Evolutionary conservation across 1,140 invertebrate genomes (phyloP), one percentile per base, ranked within the genome.

Genomic region (Antheraea pernyi): DNA sequence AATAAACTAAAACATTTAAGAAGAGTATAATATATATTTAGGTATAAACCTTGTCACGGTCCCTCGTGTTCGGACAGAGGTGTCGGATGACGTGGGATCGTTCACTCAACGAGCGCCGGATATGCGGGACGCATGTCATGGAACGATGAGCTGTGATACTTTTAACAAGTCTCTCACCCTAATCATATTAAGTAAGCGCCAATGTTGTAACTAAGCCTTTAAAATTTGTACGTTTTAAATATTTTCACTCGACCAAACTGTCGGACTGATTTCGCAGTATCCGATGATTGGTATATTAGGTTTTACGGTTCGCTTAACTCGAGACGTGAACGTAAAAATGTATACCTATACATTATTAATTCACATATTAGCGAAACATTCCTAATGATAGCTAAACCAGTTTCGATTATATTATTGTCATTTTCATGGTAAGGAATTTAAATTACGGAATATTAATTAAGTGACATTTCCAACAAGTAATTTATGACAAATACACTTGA

Each of bases 141-240:
- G 46, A 53, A 53, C 46, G 46, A 53, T 53, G 46, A 13, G 46
- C 16, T 53, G 46, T 53, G 46, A 53, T 53, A 53, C 46, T 53
- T 53, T 42, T 16, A 53, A 16, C 46, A 53, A 53, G 46, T 53
- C 46, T 53, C 46, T 53, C 13, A 53, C 16, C 13, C 46, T 16
- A 53, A 53, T 53, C 46, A 53, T 16, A 53, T n/a, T 53, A 6
- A 53, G 11, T 53, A 16, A 53, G 46, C 46, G 11, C 46, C n/a
- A 53, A 16, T 16, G 9, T 9, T 53, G 46, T 10, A 7, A 13
- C 13, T 13, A 13, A 16, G 16, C 5, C 46, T 1, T 53, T 53
- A 10, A 10, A 1, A 30, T 16, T 53, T 16, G 13, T 48, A 48
- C 46, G 6, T 53, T 53, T 53, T 53, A 13, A 53, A 16, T 16